Evolutionary conservation across 2,113 vertebrate genomes (phyloP), one percentile per base, ranked within the genome.

Genomic region (Anas platyrhynchos): DNA sequence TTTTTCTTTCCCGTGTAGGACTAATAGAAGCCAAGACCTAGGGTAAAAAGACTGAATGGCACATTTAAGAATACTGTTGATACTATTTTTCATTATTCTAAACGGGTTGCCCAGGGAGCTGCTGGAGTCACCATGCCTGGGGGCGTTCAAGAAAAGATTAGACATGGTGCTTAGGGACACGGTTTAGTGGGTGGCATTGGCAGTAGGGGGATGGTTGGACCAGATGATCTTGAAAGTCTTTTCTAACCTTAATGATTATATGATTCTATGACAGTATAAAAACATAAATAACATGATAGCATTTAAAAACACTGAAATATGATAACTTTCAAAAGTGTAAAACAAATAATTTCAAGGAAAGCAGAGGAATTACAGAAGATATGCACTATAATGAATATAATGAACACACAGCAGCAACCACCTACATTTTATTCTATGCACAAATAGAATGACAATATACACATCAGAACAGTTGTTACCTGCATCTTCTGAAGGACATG

Each of bases 351-450:
- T 73, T 56, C 15, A 34, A 61, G 55, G 13, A 52, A 52, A 73
- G 50, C 59, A 87, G 38, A 54, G 44, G 62, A 75, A 54, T 86
- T 52, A 43, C 4, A 66, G 31, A 52, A 84, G 15, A 29, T 48
- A 20, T 2, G 4, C 29, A 23, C 55, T 86, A 7, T 18, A 73
- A 36, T 1, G 7, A 43, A 56, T 86, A 6, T 18, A 73, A 36
- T 0, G 7, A 36, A 56, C 0, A 0, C n/a, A 82, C 11, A 61
- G 46, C 14, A 41, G 25, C 25, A 38, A 63, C 32, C 55, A 48
- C 4, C 5, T n/a, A 29, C 7, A 55, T 68, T 87, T 65, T 82
- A 43, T 56, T 41, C 23, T 16, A 11, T 0, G 1, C 6, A 69
- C 34, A 79, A 68, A 65, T 79, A 73, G 85, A 88, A 83, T 55